These are phyloP conservation scores for Nomia melanderi DNA, from an alignment of 1,140 invertebrate species.

Conservation along the genomic window DNA sequence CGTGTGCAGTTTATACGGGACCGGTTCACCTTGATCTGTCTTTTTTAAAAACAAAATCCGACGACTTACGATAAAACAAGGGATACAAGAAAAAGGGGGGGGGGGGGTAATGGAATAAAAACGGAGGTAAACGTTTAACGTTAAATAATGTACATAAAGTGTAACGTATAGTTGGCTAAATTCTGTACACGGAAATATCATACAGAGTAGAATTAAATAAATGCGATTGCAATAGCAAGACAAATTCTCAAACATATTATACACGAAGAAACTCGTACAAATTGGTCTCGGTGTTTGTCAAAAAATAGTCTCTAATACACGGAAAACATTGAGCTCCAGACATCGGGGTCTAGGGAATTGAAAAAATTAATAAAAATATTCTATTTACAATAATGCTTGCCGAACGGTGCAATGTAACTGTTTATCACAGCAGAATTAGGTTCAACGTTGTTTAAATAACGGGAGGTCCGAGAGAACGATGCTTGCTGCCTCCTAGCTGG, in stretches of 20 bases:
- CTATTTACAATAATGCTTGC: constrained; percentile 29
- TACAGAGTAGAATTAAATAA: constrained; percentile 31
- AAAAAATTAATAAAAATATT: background rate
- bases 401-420: background rate
- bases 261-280: background rate
- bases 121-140: background rate
- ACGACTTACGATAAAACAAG: background rate
- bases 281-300: background rate
- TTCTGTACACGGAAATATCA: constrained; percentile 12
- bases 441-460: background rate
- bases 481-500: background rate
- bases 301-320: background rate
- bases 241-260: no score
- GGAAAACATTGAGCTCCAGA: background rate
- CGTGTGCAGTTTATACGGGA: constrained; percentile 10
- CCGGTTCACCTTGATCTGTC: background rate
- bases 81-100: background rate
- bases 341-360: background rate
- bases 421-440: background rate
- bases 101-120: constrained; percentile 3
- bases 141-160: constrained; percentile 15
- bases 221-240: constrained; percentile 15
- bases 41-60: background rate
- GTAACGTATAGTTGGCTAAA: background rate
- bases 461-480: background rate